Conservation (phyloP, 2,797 vertebrate species). For the Hozukius guyotensis region DNA sequence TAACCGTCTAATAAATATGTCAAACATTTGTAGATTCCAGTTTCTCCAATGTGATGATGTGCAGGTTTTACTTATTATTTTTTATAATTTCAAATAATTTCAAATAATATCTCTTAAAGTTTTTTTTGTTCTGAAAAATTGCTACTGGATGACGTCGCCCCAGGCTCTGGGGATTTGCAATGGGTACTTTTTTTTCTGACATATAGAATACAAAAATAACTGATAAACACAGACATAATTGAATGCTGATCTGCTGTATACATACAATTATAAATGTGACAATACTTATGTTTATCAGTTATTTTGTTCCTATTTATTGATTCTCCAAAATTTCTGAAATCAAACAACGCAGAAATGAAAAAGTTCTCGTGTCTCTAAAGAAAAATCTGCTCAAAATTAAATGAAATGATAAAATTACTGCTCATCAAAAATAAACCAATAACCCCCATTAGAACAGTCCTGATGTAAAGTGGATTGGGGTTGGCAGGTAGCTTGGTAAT, state of each 20-base stretch:
- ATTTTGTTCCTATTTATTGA: background rate
- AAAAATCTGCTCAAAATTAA: background rate
- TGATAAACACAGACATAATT: background rate
- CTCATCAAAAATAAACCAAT: background rate
- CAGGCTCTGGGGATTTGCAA: background rate
- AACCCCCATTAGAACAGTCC: background rate
- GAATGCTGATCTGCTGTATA: background rate
- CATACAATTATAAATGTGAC: background rate
- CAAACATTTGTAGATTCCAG: background rate
- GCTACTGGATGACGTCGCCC: no score
- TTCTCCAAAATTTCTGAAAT: background rate
- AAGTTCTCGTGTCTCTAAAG: background rate
- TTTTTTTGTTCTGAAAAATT: background rate
- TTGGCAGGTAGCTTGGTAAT: conserved; percentile 4
- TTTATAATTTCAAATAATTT: background rate
- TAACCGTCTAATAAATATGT: background rate
- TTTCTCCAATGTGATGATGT: background rate
- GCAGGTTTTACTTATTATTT: no score
- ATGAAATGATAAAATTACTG: background rate
- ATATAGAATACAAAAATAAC: background rate
- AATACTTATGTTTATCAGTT: background rate
- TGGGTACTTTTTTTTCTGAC: background rate
- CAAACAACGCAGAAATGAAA: background rate
- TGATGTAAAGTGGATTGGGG: background rate
- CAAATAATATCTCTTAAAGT: background rate